These are phyloP conservation scores for Apteryx owenii DNA, from an alignment of 2,113 vertebrate genomes.

Conservation along the genomic window DNA sequence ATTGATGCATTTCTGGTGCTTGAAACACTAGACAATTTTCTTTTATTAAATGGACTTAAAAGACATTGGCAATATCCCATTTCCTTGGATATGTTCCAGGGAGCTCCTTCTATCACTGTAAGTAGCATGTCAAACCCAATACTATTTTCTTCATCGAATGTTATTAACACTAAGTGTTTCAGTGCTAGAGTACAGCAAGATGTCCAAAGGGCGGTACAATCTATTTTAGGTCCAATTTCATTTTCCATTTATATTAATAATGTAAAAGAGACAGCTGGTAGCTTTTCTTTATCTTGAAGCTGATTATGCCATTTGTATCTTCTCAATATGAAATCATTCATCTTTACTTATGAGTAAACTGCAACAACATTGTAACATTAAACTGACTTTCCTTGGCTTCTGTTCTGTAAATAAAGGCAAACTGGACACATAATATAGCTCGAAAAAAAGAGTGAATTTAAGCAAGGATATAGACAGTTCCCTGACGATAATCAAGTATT, in stretches of 20 bases:
- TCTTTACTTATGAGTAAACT: not conserved
- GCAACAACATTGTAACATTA: not conserved
- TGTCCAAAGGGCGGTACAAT: not conserved
- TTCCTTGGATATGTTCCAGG: not conserved
- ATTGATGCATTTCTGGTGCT: not conserved
- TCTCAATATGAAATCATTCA: not conserved
- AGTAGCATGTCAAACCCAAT: not conserved
- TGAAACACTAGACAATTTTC: constrained; percentile 11
- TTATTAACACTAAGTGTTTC: not conserved
- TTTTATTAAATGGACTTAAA: constrained; percentile 38
- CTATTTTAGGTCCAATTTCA: not conserved
- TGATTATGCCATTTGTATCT: not conserved
- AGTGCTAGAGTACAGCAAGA: not conserved
- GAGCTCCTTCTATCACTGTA: not conserved
- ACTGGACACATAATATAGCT: not conserved
- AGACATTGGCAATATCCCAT: constrained; percentile 13
- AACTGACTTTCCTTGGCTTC: not conserved
- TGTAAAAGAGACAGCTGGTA: not conserved
- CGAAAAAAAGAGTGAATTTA: not conserved
- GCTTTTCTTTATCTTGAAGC: not conserved
- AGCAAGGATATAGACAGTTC: not conserved
- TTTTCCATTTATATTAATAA: not conserved
- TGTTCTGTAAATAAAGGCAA: not conserved
- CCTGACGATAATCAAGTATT: not conserved
- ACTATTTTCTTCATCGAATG: not conserved